Evolutionary conservation across 2,113 vertebrate species (phyloP), one percentile per base, ranked within the genome.

Genomic region (Penelope pileata): DNA sequence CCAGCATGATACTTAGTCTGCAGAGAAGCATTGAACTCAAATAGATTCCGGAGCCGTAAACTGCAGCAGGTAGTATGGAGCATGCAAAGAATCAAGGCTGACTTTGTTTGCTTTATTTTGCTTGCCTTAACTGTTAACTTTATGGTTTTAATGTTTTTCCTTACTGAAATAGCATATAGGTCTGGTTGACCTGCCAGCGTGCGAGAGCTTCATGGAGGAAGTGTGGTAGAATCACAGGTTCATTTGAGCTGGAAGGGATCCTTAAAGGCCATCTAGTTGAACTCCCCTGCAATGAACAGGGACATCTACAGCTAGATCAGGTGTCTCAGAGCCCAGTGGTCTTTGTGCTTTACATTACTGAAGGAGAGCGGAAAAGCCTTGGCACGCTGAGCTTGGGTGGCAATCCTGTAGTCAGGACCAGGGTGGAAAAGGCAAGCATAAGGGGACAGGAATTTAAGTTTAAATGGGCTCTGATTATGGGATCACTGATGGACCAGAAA

Each of bases 131-230:
- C 27, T 30, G 30, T 56, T 56, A 56, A 32, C 53, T 7, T 19
- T 56, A 32, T 32, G 30, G 3, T 87, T 88, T 92, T 79, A 43
- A 69, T 0, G 2, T 1, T 32, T 34, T 54, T 36, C 15, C 12
- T 36, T 59, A n/a, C 21, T 0, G 0, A 75, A 36, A 32, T 26
- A 26, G 16, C 2, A 0, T 27, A 6, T 50, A 5, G 2, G 8
- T 42, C 63, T 22, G 21, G 18, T 36, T 63, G 50, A 30, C 32
- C 58, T 45, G 26, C 36, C 68, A 16, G 17, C 3, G 4, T 40
- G 21, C 0, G 17, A 34, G 68, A 40, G 29, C 62, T 78, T 30
- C 4, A 0, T 16, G 30, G 10, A 13, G 27, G 34, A 54, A 48
- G 18, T 9, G n/a, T n/a, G n/a, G n/a, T n/a, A n/a, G n/a, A n/a